These are phyloP conservation scores for Xerus rutilus DNA, from an alignment of 2,797 vertebrate genomes.

Conservation along the genomic window DNA sequence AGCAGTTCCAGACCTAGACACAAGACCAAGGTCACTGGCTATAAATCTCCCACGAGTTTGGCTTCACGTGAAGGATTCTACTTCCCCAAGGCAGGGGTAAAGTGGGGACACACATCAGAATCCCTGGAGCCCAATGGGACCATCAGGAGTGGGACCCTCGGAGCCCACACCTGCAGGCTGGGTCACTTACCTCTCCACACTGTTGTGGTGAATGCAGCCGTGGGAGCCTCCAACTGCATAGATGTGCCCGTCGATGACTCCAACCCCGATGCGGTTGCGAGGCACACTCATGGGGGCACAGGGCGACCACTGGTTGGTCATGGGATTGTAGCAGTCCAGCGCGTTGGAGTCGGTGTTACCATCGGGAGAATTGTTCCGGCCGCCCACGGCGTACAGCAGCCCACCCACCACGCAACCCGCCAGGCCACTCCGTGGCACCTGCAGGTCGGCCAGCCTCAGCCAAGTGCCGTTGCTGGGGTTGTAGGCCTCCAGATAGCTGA, in stretches of 20 bases:
- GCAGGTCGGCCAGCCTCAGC: slow-evolving; percentile 93
- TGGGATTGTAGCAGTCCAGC: slow-evolving; percentile 96
- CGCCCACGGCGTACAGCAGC: slow-evolving; percentile 95
- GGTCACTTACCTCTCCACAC: slow-evolving; percentile 93
- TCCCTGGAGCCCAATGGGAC: not conserved
- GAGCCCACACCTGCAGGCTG: not conserved
- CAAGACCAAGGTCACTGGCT: not conserved
- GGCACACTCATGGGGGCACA: slow-evolving; percentile 96
- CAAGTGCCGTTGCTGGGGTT: slow-evolving; percentile 92
- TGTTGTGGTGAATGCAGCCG: slow-evolving; percentile 96
- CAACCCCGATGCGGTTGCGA: slow-evolving; percentile 95
- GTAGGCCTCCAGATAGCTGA: slow-evolving; percentile 95
- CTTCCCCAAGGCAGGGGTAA: not conserved
- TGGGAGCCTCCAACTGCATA: slow-evolving; percentile 97
- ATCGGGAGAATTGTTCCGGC: slow-evolving; percentile 95
- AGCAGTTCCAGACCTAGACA: not conserved
- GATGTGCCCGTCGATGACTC: slow-evolving; percentile 96
- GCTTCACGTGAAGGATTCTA: not conserved
- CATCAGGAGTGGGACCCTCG: not conserved
- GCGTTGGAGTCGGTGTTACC: slow-evolving; percentile 96
- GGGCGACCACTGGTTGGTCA: slow-evolving; percentile 96
- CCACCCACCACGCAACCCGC: slow-evolving; percentile 96
- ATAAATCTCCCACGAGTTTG: not conserved
- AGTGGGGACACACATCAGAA: not conserved
- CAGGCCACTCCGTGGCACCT: slow-evolving; percentile 94